Evolutionary conservation across 2,113 vertebrate genomes (phyloP).

Genomic region (Aviceda subcristata): DNA sequence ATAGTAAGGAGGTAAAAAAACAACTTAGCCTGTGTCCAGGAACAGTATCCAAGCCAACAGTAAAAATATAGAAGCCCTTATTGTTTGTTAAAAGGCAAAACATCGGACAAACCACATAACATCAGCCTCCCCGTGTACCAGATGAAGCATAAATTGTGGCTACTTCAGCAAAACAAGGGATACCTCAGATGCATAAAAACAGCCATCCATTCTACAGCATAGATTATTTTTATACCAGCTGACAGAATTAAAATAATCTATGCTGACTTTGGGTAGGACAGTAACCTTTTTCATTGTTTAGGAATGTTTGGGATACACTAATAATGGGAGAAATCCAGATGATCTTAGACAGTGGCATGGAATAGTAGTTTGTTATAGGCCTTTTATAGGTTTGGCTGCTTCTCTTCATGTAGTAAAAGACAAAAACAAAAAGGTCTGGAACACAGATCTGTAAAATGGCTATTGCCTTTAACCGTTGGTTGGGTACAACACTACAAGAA

Average conservation of each 20-base stretch:
- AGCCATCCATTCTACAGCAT: neutral
- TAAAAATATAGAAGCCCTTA: neutral
- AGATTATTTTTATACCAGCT: neutral
- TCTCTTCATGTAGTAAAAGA: neutral
- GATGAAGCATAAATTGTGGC: neutral
- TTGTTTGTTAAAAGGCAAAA: neutral
- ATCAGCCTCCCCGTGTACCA: neutral
- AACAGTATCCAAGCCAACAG: neutral
- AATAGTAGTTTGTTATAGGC: neutral
- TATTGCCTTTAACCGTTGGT: neutral
- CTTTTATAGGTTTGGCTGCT: slow-evolving; percentile 18
- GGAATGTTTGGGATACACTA: slow-evolving; percentile 9
- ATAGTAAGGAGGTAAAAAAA: neutral
- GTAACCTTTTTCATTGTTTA: neutral
- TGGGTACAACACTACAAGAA: neutral
- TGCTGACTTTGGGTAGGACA: neutral
- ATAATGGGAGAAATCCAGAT: neutral
- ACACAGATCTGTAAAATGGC: neutral
- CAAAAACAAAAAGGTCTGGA: neutral
- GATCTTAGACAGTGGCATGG: neutral
- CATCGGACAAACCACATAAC: neutral
- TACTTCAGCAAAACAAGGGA: neutral
- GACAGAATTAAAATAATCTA: neutral
- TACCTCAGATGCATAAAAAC: neutral
- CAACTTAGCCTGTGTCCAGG: neutral